phyloP scores from a whole-genome alignment of 2,888 invertebrate species.

The Ceratothoa steindachneri region DNA sequence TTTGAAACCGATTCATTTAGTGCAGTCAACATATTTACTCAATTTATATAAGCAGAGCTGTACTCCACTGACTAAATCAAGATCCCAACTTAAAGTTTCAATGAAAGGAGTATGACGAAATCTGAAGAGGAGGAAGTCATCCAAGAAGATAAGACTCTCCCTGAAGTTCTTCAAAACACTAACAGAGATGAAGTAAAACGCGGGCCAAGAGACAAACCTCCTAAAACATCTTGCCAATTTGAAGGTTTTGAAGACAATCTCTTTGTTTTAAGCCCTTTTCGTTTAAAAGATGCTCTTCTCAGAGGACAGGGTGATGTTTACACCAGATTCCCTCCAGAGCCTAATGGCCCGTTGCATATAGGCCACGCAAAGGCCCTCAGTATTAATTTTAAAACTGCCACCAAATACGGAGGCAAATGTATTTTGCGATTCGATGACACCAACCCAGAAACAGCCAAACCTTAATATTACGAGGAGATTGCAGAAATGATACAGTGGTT shows the following conservation, averaged over 20 bases:
- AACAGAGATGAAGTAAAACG: not conserved
- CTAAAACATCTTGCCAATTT: not conserved
- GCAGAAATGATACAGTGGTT: slow-evolving; percentile 22
- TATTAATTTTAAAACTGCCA: slow-evolving; percentile 24
- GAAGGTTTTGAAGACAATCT: slow-evolving; percentile 20
- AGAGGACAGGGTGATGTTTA: slow-evolving; percentile 13
- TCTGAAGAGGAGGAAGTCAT: not conserved
- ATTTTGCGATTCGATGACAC: slow-evolving; percentile 36
- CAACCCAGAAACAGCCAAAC: slow-evolving; percentile 25
- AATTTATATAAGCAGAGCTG: no score
- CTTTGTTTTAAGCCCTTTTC: slow-evolving; percentile 1
- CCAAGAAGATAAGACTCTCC: not conserved
- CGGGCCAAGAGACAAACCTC: not conserved
- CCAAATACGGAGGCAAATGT: slow-evolving; percentile 14
- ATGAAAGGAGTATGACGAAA: not conserved
- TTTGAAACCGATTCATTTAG: no score
- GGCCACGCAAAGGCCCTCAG: slow-evolving; percentile 28
- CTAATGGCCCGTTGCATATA: slow-evolving; percentile 29
- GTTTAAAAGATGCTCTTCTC: not conserved
- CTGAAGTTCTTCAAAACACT: no score
- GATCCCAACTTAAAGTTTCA: no score
- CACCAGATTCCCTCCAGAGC: slow-evolving; percentile 34
- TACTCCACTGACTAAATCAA: no score
- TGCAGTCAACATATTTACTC: no score
- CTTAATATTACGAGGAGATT: not conserved